These are phyloP conservation scores for Enteromius anoplus DNA, from an alignment of 2,797 vertebrate species.

Conservation along the genomic window DNA sequence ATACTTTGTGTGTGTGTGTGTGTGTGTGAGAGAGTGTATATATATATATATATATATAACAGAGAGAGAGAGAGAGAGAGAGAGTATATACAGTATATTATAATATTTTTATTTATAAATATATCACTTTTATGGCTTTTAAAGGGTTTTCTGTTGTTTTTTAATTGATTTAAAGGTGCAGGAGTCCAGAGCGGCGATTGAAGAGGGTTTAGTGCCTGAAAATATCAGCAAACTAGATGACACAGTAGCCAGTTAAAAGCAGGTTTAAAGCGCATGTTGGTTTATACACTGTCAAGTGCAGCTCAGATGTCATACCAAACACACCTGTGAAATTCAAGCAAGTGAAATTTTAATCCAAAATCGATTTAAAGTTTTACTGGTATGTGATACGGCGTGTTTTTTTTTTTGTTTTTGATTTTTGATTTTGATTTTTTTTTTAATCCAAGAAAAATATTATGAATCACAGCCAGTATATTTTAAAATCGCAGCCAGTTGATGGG, in stretches of 20 bases:
- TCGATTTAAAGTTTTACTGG: neutral
- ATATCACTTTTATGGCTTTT: neutral
- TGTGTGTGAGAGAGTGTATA: neutral
- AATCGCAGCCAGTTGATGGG: neutral
- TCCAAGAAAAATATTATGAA: neutral
- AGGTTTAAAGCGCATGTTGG: neutral
- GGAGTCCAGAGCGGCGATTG: slow-evolving; percentile 71
- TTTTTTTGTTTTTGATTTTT: no score
- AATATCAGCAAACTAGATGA: slow-evolving; percentile 66
- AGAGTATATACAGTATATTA: neutral
- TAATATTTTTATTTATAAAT: neutral
- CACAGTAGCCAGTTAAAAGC: slow-evolving; percentile 48
- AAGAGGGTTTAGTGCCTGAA: slow-evolving; percentile 72
- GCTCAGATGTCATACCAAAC: slow-evolving; percentile 23
- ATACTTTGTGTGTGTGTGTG: neutral
- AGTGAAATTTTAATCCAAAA: slow-evolving; percentile 35
- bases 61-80: neutral
- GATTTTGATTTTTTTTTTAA: neutral
- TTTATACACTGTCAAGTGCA: neutral
- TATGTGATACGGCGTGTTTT: neutral
- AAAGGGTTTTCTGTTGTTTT: neutral
- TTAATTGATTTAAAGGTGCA: slow-evolving; percentile 65
- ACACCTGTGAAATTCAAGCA: slow-evolving; percentile 15
- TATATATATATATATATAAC: neutral
- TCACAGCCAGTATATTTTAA: slow-evolving; percentile 14